These are phyloP conservation scores for Lithobius niger DNA, from an alignment of 1,140 invertebrate genomes.

Conservation along the genomic window DNA sequence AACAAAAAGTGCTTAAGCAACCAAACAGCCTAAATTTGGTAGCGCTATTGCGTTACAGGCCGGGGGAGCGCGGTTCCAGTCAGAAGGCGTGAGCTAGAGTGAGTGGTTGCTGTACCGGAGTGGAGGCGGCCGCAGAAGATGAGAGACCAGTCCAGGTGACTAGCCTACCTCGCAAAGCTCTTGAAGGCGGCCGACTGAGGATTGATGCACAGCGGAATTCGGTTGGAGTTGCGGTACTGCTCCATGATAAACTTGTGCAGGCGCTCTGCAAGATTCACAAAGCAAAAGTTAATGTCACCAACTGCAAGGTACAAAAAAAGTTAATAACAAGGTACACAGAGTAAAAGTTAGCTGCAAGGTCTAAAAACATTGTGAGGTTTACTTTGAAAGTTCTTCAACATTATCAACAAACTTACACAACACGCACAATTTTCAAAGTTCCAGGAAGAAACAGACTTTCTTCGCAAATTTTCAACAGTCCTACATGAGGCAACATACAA, in stretches of 20 bases:
- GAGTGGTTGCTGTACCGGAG: constrained; percentile 5
- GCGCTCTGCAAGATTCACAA: constrained; percentile 62
- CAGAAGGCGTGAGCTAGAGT: not conserved
- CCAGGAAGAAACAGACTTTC: too few relatives aligned
- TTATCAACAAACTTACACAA: too few relatives aligned
- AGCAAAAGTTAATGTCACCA: too few relatives aligned
- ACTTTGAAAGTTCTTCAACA: too few relatives aligned
- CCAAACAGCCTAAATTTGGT: not conserved
- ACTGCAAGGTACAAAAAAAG: constrained; percentile 11
- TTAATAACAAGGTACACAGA: constrained; percentile 4
- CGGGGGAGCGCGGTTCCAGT: too few relatives aligned
- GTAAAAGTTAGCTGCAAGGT: too few relatives aligned
- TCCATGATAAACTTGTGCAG: constrained; percentile 97
- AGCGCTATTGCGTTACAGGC: not conserved
- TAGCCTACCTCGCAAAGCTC: constrained; percentile 94
- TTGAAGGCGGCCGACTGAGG: constrained; percentile 98
- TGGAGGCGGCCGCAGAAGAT: not conserved
- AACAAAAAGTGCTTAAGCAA: not conserved
- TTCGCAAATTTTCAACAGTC: too few relatives aligned
- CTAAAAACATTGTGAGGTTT: too few relatives aligned
- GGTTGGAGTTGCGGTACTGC: constrained; percentile 71
- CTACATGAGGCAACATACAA: too few relatives aligned
- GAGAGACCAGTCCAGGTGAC: constrained; percentile 5
- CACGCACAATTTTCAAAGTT: too few relatives aligned
- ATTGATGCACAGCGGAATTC: constrained; percentile 97